Evolutionary conservation across 2,797 vertebrate genomes (phyloP), one percentile per base, ranked within the genome.

Genomic region (Gymnopithys bicolor): DNA sequence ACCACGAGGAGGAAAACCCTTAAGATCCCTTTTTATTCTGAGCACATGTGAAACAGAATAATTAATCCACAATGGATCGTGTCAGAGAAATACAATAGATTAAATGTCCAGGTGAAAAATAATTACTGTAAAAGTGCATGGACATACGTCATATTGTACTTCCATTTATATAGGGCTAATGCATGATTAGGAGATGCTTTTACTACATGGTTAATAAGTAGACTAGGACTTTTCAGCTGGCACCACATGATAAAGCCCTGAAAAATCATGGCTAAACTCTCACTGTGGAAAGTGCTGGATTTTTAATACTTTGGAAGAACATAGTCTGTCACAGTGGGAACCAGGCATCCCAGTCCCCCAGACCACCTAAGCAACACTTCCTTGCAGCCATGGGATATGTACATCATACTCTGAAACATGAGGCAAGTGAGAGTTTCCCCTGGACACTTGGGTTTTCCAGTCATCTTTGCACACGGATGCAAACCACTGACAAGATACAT

Each of bases 341-440:
- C 17, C 63, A 83, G 32, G 13, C 18, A 71, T 94, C 21, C 32
- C 3, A 4, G 15, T 64, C 3, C 4, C 24, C 27, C 5, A 39
- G 19, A 23, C 16, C 5, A 3, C 46, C 49, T 84, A 68, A 68
- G 14, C 13, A 71, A 7, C 30, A 23, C 37, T 56, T 41, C 41
- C 46, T 17, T 1, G 0, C 21, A 71, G 11, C 58, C 23, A 3
- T 28, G n/a, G 39, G 5, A 46, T 33, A 24, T 0, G 0, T 87
- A 21, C n/a, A 6, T 56, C 21, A 13, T 33, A 24, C 43, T 63
- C 56, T 33, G 52, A 81, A 59, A 43, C 2, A 1, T 68, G 32
- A 95, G 48, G 19, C n/a, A 43, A 73, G n/a, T 22, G 17, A 82
- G 41, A 49, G 25, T 45, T 88, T 70, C 13, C 56, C 25, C 52